These are phyloP conservation scores for Cinclus cinclus DNA, from an alignment of 2,113 vertebrate genomes.

Conservation along the genomic window DNA sequence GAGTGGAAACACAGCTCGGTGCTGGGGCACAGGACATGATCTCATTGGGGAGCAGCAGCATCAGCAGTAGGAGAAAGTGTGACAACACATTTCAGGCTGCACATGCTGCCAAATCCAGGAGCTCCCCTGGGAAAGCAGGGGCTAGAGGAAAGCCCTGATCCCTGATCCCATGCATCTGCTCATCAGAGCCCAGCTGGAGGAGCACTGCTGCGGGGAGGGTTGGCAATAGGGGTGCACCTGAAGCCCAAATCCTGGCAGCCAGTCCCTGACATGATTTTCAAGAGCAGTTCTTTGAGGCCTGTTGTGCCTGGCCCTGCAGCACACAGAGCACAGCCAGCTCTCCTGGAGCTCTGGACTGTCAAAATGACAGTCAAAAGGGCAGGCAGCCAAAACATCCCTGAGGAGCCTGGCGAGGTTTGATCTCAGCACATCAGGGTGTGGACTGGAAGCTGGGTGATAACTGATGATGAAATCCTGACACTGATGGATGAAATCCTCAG, in stretches of 20 bases:
- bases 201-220: background rate
- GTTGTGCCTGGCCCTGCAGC: background rate
- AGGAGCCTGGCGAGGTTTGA: background rate
- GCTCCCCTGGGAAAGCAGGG: background rate
- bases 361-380: background rate
- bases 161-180: background rate
- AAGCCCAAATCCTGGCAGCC: background rate
- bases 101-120: background rate
- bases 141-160: background rate
- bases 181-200: background rate
- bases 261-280: background rate
- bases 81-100: background rate
- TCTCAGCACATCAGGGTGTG: accelerated
- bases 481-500: background rate
- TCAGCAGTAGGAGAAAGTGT: background rate
- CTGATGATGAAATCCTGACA: too few relatives aligned
- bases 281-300: background rate
- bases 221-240: background rate
- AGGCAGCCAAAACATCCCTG: accelerated
- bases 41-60: background rate
- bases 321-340: background rate
- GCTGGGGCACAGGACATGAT: accelerated
- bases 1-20: background rate
- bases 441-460: background rate
- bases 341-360: background rate